Conservation (phyloP, 2,797 vertebrate genomes). For the Lutjanus campechanus region DNA sequence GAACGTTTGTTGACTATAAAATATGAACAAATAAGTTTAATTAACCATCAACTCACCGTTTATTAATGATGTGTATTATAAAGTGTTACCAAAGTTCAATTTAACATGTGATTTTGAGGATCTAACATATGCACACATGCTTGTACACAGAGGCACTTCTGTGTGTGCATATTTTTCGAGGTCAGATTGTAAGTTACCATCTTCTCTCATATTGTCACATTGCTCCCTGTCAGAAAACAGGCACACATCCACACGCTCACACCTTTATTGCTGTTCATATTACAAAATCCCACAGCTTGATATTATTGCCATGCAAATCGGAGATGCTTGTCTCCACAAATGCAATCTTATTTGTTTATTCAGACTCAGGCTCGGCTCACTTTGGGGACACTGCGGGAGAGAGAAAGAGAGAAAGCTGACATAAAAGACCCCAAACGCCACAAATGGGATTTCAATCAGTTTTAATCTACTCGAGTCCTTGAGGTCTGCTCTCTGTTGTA, state of each 20-base stretch:
- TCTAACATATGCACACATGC: not conserved
- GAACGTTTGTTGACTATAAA: too few species aligned
- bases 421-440: constrained; percentile 69
- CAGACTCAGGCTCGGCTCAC: constrained; percentile 42
- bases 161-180: constrained; percentile 4
- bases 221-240: not conserved
- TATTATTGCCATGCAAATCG: constrained; percentile 68
- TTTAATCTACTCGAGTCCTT: constrained; percentile 81
- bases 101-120: not conserved
- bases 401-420: constrained; percentile 34
- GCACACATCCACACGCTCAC: constrained; percentile 5
- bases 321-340: constrained; percentile 59
- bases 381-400: constrained; percentile 41
- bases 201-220: constrained; percentile 22
- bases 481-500: constrained; percentile 76
- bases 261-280: constrained; percentile 61
- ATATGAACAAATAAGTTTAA: too few species aligned
- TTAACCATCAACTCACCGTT: too few species aligned
- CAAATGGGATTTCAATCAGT: constrained; percentile 85
- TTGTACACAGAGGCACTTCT: not conserved
- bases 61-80: too few species aligned
- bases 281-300: constrained; percentile 64
- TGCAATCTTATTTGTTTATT: constrained; percentile 70
- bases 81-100: not conserved
- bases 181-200: constrained; percentile 15